Evolutionary conservation across 2,888 invertebrate genomes (phyloP), one percentile per base, ranked within the genome.

Genomic region (Taenaris catops): DNA sequence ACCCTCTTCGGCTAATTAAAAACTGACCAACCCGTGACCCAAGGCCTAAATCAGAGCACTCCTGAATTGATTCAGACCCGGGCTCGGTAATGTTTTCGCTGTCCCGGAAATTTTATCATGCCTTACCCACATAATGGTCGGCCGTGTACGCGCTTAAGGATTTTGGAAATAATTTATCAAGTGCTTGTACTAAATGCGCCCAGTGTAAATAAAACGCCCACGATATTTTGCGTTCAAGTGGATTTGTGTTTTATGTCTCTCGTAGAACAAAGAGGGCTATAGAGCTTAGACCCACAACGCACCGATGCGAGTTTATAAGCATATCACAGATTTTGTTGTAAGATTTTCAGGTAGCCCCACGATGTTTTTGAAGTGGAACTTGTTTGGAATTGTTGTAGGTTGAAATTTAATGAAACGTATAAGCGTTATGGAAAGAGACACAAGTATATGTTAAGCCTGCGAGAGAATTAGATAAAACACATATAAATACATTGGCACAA

Each of bases 1-100:
- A 44, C 43, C 55, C 64, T 62, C 64, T 63, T 61, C 54, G 53
- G 59, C 69, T 75, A 74, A 74, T 75, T 73, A 74, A 74, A 75
- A 73, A 68, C 57, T 61, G 41, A 41, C 41, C 32, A 21, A 12
- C 38, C 42, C 40, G 38, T 26, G 40, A 44, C 41, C 49, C 38
- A 29, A 16, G 35, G 37, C 42, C 42, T 41, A 48, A 46, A 35
- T 46, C 46, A 44, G 36, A 31, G 37, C 34, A 29, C 38, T 34
- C 43, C 34, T 38, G 41, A 48, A 45, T 48, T 48, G 48, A 45
- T 48, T 46, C 27, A 26, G 31, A 26, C 36, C 43, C 33, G 25
- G 21, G 20, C 26, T 36, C 27, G 37, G 39, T 23, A 41, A 41
- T 38, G 41, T 41, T 41, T 38, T 32, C 43, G 26, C 26, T 27